A percentile compares a stretch with the other conserved stretches of the same genome.
phyloP scores from a whole-genome alignment of 1,140 invertebrate species.

The Apolygus lucorum region DNA sequence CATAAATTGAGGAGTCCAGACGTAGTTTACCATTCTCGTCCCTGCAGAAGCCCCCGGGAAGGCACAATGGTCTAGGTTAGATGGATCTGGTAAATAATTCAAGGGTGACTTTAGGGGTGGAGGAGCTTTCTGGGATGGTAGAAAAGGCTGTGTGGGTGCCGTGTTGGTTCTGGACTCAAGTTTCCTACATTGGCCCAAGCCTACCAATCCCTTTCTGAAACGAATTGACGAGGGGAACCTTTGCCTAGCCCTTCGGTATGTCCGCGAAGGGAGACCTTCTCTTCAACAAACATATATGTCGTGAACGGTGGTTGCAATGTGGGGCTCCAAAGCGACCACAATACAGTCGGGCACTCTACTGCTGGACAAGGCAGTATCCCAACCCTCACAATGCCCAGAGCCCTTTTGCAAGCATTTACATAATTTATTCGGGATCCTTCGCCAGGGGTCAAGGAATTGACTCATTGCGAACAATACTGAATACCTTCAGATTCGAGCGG shows the following conservation, averaged over 20 bases:
- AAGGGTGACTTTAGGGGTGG: neutral
- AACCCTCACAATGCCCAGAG: conserved; percentile 1
- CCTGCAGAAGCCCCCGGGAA: neutral
- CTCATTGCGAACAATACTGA: conserved; percentile 16
- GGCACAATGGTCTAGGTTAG: neutral
- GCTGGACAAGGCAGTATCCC: neutral
- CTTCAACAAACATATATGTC: neutral
- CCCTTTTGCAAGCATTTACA: conserved; percentile 1
- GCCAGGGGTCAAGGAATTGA: conserved; percentile 9
- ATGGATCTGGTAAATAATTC: neutral
- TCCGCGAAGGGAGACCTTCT: neutral
- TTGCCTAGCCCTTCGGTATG: too few relatives aligned
- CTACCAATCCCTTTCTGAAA: neutral
- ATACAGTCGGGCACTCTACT: neutral
- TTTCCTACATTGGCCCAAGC: neutral
- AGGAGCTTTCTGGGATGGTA: neutral
- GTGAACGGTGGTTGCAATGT: neutral
- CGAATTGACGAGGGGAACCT: neutral
- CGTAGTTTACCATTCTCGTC: neutral
- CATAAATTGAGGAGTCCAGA: neutral
- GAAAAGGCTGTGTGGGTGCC: neutral
- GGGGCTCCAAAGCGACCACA: neutral
- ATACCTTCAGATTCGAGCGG: conserved; percentile 6
- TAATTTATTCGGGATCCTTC: conserved; percentile 14
- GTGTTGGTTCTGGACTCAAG: neutral